Percentiles rank a stretch among this genome's conserved stretches.
Evolutionary conservation across 2,888 invertebrate genomes (phyloP).

Genomic region (Chrysomela aeneicollis): DNA sequence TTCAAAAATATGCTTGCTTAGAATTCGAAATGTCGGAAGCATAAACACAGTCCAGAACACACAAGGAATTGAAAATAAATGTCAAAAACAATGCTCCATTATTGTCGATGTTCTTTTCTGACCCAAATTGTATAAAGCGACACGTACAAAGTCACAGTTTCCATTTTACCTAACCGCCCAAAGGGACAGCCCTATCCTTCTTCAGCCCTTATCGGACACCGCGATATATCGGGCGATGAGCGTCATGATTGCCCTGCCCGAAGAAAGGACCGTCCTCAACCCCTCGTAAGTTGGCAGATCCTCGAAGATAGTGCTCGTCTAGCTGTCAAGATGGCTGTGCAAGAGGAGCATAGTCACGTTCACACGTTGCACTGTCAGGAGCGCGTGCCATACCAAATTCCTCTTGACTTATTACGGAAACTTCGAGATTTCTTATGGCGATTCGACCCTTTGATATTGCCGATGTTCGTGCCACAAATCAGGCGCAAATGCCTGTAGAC

Average conservation of each 20-base stretch:
- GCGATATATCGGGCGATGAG: background rate
- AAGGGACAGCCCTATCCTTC: too few species aligned
- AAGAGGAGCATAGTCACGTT: conserved; percentile 43
- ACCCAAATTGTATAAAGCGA: too few species aligned
- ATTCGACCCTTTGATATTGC: conserved; percentile 47
- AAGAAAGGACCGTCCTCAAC: conserved; percentile 15
- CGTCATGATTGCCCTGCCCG: conserved; percentile 21
- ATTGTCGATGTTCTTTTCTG: too few species aligned
- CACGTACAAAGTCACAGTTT: too few species aligned
- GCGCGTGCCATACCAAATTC: conserved; percentile 49
- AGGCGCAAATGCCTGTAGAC: conserved; percentile 44
- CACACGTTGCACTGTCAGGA: conserved; percentile 46
- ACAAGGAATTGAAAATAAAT: too few species aligned
- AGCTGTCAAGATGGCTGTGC: background rate
- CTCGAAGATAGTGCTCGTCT: conserved; percentile 26
- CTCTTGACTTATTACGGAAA: conserved; percentile 51
- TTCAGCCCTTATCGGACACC: too few species aligned
- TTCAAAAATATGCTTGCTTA: too few species aligned
- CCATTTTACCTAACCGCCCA: too few species aligned
- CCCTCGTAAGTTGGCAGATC: conserved; percentile 23
- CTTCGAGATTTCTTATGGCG: conserved; percentile 49
- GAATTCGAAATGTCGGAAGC: too few species aligned
- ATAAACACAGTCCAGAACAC: too few species aligned
- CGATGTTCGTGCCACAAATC: conserved; percentile 43
- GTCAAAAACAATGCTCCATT: too few species aligned